These are phyloP conservation scores for Nettapus auritus DNA, from an alignment of 2,113 vertebrate genomes.

Conservation along the genomic window DNA sequence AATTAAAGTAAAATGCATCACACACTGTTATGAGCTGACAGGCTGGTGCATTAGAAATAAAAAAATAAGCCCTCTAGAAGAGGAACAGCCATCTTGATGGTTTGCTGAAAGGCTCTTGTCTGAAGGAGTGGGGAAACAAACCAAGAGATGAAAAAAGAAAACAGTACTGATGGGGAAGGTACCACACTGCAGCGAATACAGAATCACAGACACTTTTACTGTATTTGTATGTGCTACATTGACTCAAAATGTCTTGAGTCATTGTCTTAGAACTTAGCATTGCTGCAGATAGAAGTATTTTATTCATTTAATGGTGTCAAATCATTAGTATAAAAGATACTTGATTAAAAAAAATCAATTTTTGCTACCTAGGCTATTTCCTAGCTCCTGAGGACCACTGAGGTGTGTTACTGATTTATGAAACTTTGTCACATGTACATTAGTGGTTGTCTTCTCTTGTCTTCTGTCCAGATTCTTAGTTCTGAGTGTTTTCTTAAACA, in stretches of 20 bases:
- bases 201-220: neutral
- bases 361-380: neutral
- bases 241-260: neutral
- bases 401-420: neutral
- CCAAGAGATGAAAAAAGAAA: neutral
- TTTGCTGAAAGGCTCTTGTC: neutral
- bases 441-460: neutral
- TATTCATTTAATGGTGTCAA: neutral
- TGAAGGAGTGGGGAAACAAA: neutral
- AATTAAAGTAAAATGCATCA: neutral
- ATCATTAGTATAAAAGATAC: neutral
- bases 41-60: neutral
- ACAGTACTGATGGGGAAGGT: neutral
- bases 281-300: neutral
- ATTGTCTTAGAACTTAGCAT: neutral
- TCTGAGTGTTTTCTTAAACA: neutral
- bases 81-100: neutral
- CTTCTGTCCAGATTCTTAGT: neutral
- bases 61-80: neutral
- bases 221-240: rapidly evolving
- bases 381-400: neutral
- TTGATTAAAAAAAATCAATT: neutral
- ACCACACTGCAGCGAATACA: neutral
- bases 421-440: neutral
- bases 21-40: neutral